Evolutionary conservation across 2,797 vertebrate species (phyloP).

Genomic region (Macroramphosus scolopax): DNA sequence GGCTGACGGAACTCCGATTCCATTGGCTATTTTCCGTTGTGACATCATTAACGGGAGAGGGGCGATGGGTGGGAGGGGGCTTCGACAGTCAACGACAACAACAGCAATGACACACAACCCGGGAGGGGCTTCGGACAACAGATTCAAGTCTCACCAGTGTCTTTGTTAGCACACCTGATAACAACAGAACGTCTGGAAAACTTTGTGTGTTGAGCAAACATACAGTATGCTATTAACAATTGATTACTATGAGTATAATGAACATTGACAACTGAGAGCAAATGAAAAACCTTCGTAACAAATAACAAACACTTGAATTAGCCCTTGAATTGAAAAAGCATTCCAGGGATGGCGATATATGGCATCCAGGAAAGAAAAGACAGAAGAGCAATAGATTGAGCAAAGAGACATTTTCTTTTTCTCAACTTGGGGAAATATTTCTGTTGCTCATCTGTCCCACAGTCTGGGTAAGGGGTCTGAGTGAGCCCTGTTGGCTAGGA

Average conservation of each 20-base stretch:
- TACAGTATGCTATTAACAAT: constrained; percentile 38
- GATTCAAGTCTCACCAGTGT: constrained; percentile 53
- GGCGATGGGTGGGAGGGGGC: constrained; percentile 8
- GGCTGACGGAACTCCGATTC: constrained; percentile 43
- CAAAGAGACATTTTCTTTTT: constrained; percentile 39
- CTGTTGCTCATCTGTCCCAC: too few relatives aligned
- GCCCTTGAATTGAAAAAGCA: constrained; percentile 78
- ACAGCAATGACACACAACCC: constrained; percentile 24
- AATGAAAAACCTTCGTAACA: constrained; percentile 43
- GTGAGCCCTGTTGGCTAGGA: constrained; percentile 37
- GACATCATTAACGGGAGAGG: constrained; percentile 56
- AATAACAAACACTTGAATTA: constrained; percentile 75
- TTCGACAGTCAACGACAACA: constrained; percentile 37
- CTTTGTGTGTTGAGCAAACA: constrained; percentile 35
- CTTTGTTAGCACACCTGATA: constrained; percentile 54
- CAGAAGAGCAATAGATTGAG: constrained; percentile 34
- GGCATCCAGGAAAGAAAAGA: constrained; percentile 45
- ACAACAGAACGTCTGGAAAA: constrained; percentile 41
- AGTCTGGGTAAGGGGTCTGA: constrained; percentile 36
- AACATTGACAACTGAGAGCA: constrained; percentile 38
- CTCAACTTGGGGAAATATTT: constrained; percentile 21
- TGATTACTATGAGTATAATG: constrained; percentile 40
- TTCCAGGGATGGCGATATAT: constrained; percentile 59
- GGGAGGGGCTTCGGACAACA: constrained; percentile 51
- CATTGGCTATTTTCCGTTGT: constrained; percentile 65